Conservation (phyloP, 1,140 invertebrate genomes). For the Drosophila willistoni region DNA sequence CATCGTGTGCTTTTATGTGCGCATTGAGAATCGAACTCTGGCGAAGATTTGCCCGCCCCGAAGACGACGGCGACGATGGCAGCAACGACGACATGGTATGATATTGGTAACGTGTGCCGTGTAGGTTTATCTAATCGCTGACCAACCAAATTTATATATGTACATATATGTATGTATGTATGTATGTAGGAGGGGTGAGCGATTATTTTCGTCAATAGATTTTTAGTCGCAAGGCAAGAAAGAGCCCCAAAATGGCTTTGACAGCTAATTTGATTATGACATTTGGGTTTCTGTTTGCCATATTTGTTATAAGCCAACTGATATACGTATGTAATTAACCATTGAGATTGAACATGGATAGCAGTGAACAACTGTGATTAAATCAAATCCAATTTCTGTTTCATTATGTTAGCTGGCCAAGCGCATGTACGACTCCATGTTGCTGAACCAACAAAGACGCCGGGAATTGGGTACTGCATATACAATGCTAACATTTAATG, state of each 20-base stretch:
- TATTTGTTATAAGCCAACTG: slow-evolving; percentile 42
- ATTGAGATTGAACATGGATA: neutral
- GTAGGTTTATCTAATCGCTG: slow-evolving; percentile 61
- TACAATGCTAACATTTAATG: neutral
- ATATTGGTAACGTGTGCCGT: slow-evolving; percentile 72
- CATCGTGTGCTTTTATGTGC: slow-evolving; percentile 66
- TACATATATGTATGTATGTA: neutral
- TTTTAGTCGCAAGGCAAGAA: slow-evolving; percentile 28
- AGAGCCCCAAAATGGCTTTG: slow-evolving; percentile 56
- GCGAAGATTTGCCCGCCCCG: slow-evolving; percentile 61
- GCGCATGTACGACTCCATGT: slow-evolving; percentile 54
- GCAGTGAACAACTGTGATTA: slow-evolving; percentile 5
- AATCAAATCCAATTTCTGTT: slow-evolving; percentile 42
- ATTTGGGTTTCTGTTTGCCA: slow-evolving; percentile 59
- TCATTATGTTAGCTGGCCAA: slow-evolving; percentile 57
- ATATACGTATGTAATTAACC: slow-evolving; percentile 63
- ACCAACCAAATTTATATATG: neutral
- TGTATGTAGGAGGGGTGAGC: slow-evolving; percentile 12
- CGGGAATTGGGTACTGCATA: slow-evolving; percentile 24
- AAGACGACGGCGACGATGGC: slow-evolving; percentile 40
- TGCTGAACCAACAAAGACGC: slow-evolving; percentile 40
- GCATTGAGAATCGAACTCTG: slow-evolving; percentile 59
- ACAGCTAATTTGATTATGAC: slow-evolving; percentile 46
- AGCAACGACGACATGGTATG: slow-evolving; percentile 25
- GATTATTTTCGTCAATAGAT: slow-evolving; percentile 38